These are phyloP conservation scores for Norana najaformis DNA, from an alignment of 2,888 invertebrate species.

Conservation along the genomic window DNA sequence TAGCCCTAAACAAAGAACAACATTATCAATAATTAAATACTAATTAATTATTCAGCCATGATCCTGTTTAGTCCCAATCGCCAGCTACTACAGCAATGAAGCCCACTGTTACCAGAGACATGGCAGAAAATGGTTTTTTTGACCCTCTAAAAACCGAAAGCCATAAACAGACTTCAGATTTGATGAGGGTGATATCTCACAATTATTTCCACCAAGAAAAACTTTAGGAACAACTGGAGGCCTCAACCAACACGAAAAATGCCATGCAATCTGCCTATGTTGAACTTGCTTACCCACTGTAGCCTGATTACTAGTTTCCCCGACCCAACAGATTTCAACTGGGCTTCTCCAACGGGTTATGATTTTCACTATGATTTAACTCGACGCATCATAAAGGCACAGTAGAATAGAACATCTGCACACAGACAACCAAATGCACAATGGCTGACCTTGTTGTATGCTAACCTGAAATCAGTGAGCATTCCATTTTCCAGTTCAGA, in stretches of 20 bases:
- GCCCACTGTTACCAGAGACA: neutral
- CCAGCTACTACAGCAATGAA: neutral
- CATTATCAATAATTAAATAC: neutral
- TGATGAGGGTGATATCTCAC: no score
- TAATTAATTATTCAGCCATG: neutral
- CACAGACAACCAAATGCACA: neutral
- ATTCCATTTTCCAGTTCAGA: neutral
- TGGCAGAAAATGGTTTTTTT: neutral
- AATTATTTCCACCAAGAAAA: neutral
- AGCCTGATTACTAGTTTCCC: no score
- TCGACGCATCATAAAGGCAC: no score
- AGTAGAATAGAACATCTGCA: no score
- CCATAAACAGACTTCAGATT: neutral
- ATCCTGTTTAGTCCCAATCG: neutral
- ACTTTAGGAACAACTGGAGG: neutral
- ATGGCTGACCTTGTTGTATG: neutral
- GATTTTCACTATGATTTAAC: no score
- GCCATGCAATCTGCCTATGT: no score
- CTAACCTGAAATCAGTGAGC: neutral
- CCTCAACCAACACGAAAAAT: neutral
- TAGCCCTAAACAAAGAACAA: neutral
- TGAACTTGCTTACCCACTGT: no score
- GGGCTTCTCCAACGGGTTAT: no score
- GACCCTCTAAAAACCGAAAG: neutral
- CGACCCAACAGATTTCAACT: no score